These are phyloP conservation scores for Ellobius talpinus DNA, from an alignment of 2,113 vertebrate species.

Conservation along the genomic window DNA sequence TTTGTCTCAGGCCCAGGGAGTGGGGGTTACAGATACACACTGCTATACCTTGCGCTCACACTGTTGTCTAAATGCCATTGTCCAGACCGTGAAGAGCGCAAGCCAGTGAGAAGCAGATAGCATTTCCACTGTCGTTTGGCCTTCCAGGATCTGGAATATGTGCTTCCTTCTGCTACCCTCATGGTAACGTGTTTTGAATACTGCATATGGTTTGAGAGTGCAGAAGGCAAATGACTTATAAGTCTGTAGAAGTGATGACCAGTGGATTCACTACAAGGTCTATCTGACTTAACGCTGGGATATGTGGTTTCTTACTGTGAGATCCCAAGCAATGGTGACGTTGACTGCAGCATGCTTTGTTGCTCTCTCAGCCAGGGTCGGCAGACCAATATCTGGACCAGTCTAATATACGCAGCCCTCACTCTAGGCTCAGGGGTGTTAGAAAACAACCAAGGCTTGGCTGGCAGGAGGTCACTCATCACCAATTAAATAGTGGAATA, in stretches of 20 bases:
- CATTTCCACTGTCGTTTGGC: neutral
- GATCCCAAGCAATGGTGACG: neutral
- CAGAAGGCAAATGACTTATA: neutral
- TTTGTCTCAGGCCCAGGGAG: neutral
- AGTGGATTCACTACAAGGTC: neutral
- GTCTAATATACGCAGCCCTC: neutral
- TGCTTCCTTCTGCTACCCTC: neutral
- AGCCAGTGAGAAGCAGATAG: neutral
- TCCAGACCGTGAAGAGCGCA: neutral
- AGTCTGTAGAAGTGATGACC: neutral
- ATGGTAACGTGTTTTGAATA: neutral
- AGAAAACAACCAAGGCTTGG: constrained; percentile 8
- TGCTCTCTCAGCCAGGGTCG: neutral
- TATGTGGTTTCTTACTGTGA: neutral
- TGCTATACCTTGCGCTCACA: neutral
- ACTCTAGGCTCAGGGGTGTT: neutral
- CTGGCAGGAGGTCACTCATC: neutral
- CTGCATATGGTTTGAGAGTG: neutral
- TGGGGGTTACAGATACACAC: neutral
- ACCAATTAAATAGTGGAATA: constrained; percentile 16
- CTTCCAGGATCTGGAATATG: neutral
- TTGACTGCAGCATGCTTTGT: neutral
- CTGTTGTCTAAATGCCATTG: constrained; percentile 27
- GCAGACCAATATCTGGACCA: no score
- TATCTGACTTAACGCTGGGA: neutral